Evolutionary conservation across 2,888 invertebrate genomes (phyloP).

Genomic region (Odontomyia ornata): DNA sequence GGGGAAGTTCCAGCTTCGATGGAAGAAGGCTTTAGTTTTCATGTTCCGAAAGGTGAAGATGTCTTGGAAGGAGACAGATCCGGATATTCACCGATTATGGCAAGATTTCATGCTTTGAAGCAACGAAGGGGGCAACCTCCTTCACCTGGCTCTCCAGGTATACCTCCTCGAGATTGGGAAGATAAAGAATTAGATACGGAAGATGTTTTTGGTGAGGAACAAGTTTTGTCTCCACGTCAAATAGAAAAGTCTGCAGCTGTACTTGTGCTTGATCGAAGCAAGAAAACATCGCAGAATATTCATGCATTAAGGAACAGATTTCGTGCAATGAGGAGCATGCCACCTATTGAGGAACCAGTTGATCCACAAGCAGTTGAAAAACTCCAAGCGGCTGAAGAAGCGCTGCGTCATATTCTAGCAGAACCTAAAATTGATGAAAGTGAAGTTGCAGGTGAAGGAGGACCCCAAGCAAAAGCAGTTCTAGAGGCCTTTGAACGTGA

Average conservation of each 20-base stretch:
- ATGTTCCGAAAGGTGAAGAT: neutral
- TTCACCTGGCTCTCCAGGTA: neutral
- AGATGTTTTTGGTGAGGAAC: constrained; percentile 26
- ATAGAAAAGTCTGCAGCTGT: neutral
- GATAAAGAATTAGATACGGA: neutral
- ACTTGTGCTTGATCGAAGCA: constrained; percentile 15
- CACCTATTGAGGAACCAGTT: neutral
- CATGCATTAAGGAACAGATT: neutral
- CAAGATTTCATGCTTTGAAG: neutral
- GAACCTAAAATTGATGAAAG: constrained; percentile 1
- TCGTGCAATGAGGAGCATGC: neutral
- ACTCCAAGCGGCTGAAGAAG: neutral
- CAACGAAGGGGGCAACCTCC: neutral
- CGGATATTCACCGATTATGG: neutral
- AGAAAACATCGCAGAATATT: constrained; percentile 1
- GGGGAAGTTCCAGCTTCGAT: constrained; percentile 19
- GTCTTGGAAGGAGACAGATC: neutral
- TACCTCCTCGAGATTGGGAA: neutral
- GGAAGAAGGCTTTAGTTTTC: neutral
- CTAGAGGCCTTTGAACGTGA: constrained; percentile 33
- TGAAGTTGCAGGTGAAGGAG: neutral
- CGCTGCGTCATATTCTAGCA: constrained; percentile 3
- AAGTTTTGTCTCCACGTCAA: constrained; percentile 7
- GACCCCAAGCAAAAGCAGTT: neutral
- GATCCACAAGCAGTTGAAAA: neutral